Percentiles rank a stretch among this genome's conserved stretches.
phyloP scores from a whole-genome alignment of 1,140 invertebrate species.

The Phocides pigmalion region DNA sequence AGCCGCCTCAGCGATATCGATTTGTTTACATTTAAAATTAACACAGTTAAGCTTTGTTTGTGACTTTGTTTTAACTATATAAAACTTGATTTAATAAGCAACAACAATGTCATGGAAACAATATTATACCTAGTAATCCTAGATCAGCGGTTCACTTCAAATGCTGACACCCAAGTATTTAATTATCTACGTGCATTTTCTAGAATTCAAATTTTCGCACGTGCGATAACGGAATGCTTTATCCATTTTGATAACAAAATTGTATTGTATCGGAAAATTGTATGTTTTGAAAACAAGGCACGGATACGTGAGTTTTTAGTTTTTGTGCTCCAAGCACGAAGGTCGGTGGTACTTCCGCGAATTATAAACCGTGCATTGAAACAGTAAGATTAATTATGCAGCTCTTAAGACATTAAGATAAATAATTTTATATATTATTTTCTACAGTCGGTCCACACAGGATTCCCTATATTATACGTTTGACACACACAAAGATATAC shows the following conservation, averaged over 20 bases:
- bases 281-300: conserved; percentile 33
- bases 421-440: too few relatives aligned
- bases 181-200: conserved; percentile 17
- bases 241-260: conserved; percentile 30
- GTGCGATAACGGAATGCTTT: conserved; percentile 21
- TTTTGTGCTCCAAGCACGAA: conserved; percentile 33
- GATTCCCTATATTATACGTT: too few relatives aligned
- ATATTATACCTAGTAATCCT: background rate
- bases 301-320: conserved; percentile 36
- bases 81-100: background rate
- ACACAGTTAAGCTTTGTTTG: too few relatives aligned
- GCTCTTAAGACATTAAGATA: too few relatives aligned
- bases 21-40: too few relatives aligned
- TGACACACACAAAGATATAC: too few relatives aligned
- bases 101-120: background rate
- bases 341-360: conserved; percentile 34
- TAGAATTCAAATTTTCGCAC: conserved; percentile 23
- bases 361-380: conserved; percentile 12
- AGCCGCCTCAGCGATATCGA: too few relatives aligned
- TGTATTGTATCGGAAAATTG: conserved; percentile 28
- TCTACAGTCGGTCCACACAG: too few relatives aligned
- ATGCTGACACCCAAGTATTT: conserved; percentile 2
- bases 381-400: too few relatives aligned
- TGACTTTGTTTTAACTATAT: too few relatives aligned
- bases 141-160: background rate